A percentile compares a stretch with the other conserved stretches of the same genome.
These are phyloP conservation scores for Diplogasteroides magnus DNA, from an alignment of 1,140 invertebrate species.

Conservation along the genomic window DNA sequence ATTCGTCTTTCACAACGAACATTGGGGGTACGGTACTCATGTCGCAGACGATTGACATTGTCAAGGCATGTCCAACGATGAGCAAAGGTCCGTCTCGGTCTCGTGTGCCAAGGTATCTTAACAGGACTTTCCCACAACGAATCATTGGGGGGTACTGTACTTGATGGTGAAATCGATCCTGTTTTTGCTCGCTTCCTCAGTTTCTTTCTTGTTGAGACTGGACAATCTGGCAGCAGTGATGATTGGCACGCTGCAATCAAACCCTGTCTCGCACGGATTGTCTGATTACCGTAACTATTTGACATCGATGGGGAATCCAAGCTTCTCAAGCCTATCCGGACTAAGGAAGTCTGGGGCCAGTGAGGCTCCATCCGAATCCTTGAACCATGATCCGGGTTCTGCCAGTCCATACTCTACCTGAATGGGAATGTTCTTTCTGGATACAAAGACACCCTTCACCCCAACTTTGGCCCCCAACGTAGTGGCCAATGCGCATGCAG, in stretches of 20 bases:
- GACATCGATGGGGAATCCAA: neutral
- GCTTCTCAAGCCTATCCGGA: neutral
- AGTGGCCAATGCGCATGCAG: neutral
- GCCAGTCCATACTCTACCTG: neutral
- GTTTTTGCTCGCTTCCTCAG: neutral
- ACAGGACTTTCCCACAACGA: too few relatives aligned
- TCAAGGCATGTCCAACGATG: neutral
- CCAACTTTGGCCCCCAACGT: neutral
- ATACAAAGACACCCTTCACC: too few relatives aligned
- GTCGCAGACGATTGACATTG: neutral
- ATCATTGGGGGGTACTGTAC: too few relatives aligned
- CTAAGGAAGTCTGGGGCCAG: neutral
- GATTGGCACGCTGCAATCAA: too few relatives aligned
- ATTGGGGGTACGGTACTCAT: neutral
- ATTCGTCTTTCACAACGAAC: neutral
- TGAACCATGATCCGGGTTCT: neutral
- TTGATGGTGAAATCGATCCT: neutral
- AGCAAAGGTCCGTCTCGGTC: neutral
- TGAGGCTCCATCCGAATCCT: neutral
- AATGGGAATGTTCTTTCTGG: too few relatives aligned
- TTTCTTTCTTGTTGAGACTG: neutral
- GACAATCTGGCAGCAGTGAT: neutral
- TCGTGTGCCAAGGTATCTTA: neutral
- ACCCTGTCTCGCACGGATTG: too few relatives aligned
- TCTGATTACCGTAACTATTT: neutral